Base-by-base conservation (phyloP, 2,888 invertebrate species). In the Loripinus fragilis region DNA sequence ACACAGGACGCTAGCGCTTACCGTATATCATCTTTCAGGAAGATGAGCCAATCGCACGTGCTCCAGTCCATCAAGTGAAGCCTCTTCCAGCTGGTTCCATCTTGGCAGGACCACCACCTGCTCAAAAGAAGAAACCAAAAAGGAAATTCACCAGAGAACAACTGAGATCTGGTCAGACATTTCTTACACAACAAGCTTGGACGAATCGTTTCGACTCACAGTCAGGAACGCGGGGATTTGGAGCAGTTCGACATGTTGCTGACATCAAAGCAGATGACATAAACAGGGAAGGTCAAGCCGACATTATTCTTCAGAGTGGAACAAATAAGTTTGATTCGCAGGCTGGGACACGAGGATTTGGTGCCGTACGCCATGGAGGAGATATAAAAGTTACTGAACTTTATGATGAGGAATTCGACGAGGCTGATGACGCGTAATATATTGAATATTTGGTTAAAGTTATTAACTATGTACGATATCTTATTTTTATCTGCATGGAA, bases 261-360 rank as follows among this genome's bases (percentile, higher is more conserved):
- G 92, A 93, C 74, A 92, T 92, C 76, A 80, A 88, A n/a, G 90
- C 90, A 10, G 92, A 92, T 68, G 91, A 92, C 55, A 68, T 74
- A 28, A 64, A 55, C 60, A 74, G 75, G 68, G 78, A 86, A 35
- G 88, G 90, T 45, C 82, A 86, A 12, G 79, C 78, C 12, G 79
- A 87, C 3, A 83, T 72, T 5, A 78, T 60, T n/a, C 48, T 64
- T 12, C 77, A 78, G 45, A 68, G 91, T n/a, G 93, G 93, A 30
- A 91, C 91, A 30, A 92, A 93, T 84, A 92, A 93, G 78, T 89
- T 88, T 52, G 93, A 92, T 45, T 90, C 90, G 33, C 93, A 93
- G 83, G 76, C 88, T 15, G 93, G 93, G 17, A 93, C 92, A 92
- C 80, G 82, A 8, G 78, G 80, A n/a, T 85, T 88, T 20, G 90